These are phyloP conservation scores for Limnephilus marmoratus DNA, from an alignment of 2,888 invertebrate genomes.

Conservation along the genomic window DNA sequence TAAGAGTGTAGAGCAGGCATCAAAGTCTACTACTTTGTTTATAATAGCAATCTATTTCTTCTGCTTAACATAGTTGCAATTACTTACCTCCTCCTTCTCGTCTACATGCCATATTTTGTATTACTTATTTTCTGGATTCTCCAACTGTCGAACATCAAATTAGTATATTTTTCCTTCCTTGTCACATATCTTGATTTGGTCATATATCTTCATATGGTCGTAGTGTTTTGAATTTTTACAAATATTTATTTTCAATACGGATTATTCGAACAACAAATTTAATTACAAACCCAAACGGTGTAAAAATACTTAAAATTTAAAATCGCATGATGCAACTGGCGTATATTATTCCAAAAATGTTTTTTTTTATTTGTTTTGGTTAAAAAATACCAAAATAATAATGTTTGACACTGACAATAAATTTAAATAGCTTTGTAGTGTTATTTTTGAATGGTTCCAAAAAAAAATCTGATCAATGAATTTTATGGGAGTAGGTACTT, in stretches of 20 bases:
- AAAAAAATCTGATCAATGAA: neutral
- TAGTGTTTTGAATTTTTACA: neutral
- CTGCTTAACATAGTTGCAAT: too few species aligned
- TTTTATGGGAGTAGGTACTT: neutral
- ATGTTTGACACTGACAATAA: neutral
- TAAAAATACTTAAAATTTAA: neutral
- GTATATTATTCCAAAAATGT: neutral
- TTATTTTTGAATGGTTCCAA: neutral
- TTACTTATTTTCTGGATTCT: neutral
- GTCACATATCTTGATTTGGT: neutral
- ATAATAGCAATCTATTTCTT: too few species aligned
- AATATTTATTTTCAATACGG: neutral
- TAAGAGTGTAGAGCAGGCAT: too few species aligned
- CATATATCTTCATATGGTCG: neutral
- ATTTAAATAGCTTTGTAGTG: neutral
- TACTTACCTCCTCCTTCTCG: neutral
- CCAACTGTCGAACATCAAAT: neutral
- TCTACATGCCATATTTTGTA: neutral
- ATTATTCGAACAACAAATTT: neutral
- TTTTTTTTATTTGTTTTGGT: neutral
- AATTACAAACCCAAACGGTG: neutral
- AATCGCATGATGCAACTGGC: neutral
- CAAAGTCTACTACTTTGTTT: too few species aligned
- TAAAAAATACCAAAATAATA: neutral
- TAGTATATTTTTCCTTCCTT: neutral